Evolutionary conservation across 1,140 invertebrate genomes (phyloP), one percentile per base, ranked within the genome.

Genomic region (Saccostrea echinata): DNA sequence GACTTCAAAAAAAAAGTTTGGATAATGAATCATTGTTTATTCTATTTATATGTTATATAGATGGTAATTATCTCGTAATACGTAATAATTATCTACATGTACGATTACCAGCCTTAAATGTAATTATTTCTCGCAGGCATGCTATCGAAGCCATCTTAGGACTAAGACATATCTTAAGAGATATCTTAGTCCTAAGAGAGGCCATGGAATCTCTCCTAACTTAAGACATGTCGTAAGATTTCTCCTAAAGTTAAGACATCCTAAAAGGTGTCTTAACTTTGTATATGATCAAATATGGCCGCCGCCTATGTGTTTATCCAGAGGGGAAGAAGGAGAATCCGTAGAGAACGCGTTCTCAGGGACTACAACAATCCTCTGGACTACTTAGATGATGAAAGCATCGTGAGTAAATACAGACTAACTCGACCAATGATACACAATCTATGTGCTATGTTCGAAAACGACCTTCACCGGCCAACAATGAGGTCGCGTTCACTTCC

Each of bases 161-260:
- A 68, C n/a, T 68, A 68, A 24, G n/a, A 68, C 64, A 68, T 68
- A 55, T 55, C 53, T 24, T 68, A 12, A 68, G 64, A 68, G n/a
- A n/a, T 68, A 24, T 27, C 1, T 68, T 68, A 68, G n/a, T 68
- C 64, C 27, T 68, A 68, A 68, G n/a, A 24, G 64, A 12, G 3
- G 64, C n/a, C 64, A 68, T 68, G 3, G 12, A 68, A 68, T 24
- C 64, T 27, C 4, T n/a, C 64, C n/a, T 68, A 68, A 68, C 27
- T n/a, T 24, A 68, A 24, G 27, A 68, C n/a, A 27, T 68, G n/a
- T n/a, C n/a, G n/a, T n/a, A n/a, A n/a, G n/a, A n/a, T n/a, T n/a
- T n/a, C n/a, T n/a, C n/a, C n/a, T 68, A 68, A 24, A n/a, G n/a
- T n/a, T n/a, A n/a, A n/a, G n/a, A n/a, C n/a, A n/a, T n/a, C n/a